These are phyloP conservation scores for Bambusicola thoracicus DNA, from an alignment of 2,113 vertebrate species.

Conservation along the genomic window DNA sequence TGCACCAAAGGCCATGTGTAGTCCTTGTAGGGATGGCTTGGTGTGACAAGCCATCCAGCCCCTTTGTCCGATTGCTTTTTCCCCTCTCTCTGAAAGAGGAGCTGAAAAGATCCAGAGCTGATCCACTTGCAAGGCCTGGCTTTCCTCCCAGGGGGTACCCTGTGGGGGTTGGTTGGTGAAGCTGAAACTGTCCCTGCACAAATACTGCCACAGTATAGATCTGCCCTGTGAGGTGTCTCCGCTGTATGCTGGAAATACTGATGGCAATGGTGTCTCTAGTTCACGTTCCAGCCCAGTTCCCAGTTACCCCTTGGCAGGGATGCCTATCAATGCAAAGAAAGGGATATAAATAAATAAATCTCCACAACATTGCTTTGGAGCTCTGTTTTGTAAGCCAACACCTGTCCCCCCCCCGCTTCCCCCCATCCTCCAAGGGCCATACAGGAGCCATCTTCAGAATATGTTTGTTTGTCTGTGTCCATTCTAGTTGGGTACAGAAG, in stretches of 20 bases:
- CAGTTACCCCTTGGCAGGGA: background rate
- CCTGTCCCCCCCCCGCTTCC: too few species aligned
- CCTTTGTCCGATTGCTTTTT: background rate
- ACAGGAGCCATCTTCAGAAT: background rate
- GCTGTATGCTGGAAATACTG: background rate
- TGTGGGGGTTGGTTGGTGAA: background rate
- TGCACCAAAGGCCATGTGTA: background rate
- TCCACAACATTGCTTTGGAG: background rate
- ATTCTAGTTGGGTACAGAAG: background rate
- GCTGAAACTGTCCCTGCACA: background rate
- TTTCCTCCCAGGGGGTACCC: background rate
- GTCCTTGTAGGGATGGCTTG: background rate
- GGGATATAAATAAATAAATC: background rate
- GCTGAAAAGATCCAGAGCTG: background rate
- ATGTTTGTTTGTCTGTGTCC: background rate
- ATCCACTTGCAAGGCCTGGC: fast-evolving
- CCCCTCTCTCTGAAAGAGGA: background rate
- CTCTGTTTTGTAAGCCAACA: background rate
- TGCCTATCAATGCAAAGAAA: background rate
- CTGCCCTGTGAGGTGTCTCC: background rate
- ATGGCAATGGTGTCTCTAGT: background rate
- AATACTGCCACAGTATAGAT: background rate
- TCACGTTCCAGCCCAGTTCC: background rate
- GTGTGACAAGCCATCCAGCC: background rate
- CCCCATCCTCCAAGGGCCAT: background rate